Evolutionary conservation across 2,113 vertebrate species (phyloP), one percentile per base, ranked within the genome.

Genomic region (Cyprinodon variegatus): DNA sequence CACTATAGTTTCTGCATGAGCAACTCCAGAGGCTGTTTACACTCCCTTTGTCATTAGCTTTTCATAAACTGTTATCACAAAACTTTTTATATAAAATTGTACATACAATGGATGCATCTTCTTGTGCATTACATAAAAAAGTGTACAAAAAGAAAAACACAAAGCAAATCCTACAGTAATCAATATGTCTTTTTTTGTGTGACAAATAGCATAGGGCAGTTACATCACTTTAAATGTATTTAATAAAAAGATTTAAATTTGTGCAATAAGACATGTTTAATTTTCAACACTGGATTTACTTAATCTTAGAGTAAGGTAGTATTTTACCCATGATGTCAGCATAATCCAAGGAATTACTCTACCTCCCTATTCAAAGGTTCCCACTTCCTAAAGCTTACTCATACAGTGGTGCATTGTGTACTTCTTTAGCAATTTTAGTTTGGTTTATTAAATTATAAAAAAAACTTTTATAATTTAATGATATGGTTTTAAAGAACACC

Each of bases 261-360:
- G 65, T 78, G 45, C 38, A 63, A 29, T 72, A 76, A 77, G 76
- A 86, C 64, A 70, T 2, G 0, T 72, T 70, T 57, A 39, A 76
- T 83, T 90, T 93, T 93, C 90, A 93, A 93, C 93, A 91, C 93
- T 94, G 92, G 88, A 89, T 93, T 92, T 94, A 88, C 93, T 92
- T 93, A 94, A 93, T 93, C 91, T 68, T 76, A 41, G 85, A 89
- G 79, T 91, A 91, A 88, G 84, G 86, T 70, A 86, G 87, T 81
- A 72, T 72, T 87, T 59, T 83, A 88, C 66, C 86, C 4, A 80
- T 78, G 83, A 82, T 81, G 89, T 86, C 65, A 80, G 53, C 72
- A 72, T 68, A 74, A 86, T 84, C 69, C 70, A 71, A 46, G 57
- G 87, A 84, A 85, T 79, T 83, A 67, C 64, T 82, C 78, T 76